phyloP scores from a whole-genome alignment of 2,113 vertebrate genomes.

The Lathamus discolor region DNA sequence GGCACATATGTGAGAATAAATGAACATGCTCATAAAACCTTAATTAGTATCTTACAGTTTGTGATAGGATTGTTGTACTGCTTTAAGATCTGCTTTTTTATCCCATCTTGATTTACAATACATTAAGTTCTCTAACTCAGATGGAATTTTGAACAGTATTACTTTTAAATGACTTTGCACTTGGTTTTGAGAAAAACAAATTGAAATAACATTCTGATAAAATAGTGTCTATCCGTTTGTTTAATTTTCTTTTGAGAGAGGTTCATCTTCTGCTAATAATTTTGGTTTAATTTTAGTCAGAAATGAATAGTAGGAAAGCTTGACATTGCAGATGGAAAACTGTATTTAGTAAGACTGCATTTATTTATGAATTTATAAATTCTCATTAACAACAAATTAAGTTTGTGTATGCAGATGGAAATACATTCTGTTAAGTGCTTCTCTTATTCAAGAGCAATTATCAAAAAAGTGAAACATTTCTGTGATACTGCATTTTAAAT shows the following conservation, averaged over 20 bases:
- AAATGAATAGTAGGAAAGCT: slow-evolving; percentile 17
- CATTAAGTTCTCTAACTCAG: not conserved
- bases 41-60: slow-evolving; percentile 49
- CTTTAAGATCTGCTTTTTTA: not conserved
- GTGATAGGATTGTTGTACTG: not conserved
- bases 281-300: not conserved
- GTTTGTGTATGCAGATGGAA: slow-evolving; percentile 43
- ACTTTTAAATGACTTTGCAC: not conserved
- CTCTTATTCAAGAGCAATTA: slow-evolving; percentile 39
- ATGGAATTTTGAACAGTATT: not conserved
- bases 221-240: not conserved
- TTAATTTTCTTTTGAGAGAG: not conserved
- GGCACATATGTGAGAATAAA: slow-evolving; percentile 58
- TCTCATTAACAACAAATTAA: slow-evolving; percentile 63
- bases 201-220: not conserved
- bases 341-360: slow-evolving; percentile 28
- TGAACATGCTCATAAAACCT: not conserved
- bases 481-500: not conserved
- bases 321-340: slow-evolving; percentile 44
- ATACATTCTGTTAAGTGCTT: slow-evolving; percentile 50
- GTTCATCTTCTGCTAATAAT: not conserved
- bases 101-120: not conserved
- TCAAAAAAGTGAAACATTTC: not conserved
- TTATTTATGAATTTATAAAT: slow-evolving; percentile 72
- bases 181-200: not conserved